Percentiles rank a stretch among this genome's conserved stretches.
These are phyloP conservation scores for Coreoperca whiteheadi DNA, from an alignment of 2,113 vertebrate genomes.

Conservation along the genomic window DNA sequence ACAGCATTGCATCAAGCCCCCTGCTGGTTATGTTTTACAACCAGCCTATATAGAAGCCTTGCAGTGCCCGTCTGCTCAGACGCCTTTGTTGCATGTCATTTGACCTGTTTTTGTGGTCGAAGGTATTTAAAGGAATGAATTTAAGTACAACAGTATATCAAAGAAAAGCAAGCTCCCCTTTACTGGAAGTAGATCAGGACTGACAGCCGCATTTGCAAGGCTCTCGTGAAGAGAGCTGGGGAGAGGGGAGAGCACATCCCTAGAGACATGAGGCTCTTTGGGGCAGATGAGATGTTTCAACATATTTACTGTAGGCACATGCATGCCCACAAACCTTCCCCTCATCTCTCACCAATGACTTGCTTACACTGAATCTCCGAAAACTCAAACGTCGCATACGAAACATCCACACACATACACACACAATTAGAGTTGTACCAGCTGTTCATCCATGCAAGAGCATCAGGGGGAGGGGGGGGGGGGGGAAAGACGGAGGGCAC, in stretches of 20 bases:
- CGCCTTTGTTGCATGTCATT: conserved; percentile 18
- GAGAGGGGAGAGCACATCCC: conserved; percentile 39
- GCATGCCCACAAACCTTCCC: conserved; percentile 6
- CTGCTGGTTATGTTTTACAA: conserved; percentile 32
- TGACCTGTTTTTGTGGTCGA: conserved; percentile 46
- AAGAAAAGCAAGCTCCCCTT: conserved; percentile 34
- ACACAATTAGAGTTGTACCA: conserved; percentile 10
- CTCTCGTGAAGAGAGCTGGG: conserved; percentile 35
- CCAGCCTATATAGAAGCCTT: background rate
- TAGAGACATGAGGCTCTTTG: conserved; percentile 46
- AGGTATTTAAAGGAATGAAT: conserved; percentile 49
- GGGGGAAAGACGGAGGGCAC: conserved; percentile 23
- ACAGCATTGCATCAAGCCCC: conserved; percentile 25
- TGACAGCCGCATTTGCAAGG: conserved; percentile 70
- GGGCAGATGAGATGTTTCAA: conserved; percentile 56
- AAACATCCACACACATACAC: background rate
- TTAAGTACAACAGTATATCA: conserved; percentile 47
- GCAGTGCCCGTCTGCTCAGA: background rate
- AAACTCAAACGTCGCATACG: background rate
- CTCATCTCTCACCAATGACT: conserved; percentile 32
- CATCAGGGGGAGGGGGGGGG: background rate
- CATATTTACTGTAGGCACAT: conserved; percentile 40
- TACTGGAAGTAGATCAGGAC: conserved; percentile 59
- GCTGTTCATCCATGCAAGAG: conserved; percentile 29
- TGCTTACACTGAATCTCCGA: background rate